Percentiles rank a stretch among this genome's conserved stretches.
Evolutionary conservation across 2,113 vertebrate genomes (phyloP).

Genomic region (Melospiza georgiana): DNA sequence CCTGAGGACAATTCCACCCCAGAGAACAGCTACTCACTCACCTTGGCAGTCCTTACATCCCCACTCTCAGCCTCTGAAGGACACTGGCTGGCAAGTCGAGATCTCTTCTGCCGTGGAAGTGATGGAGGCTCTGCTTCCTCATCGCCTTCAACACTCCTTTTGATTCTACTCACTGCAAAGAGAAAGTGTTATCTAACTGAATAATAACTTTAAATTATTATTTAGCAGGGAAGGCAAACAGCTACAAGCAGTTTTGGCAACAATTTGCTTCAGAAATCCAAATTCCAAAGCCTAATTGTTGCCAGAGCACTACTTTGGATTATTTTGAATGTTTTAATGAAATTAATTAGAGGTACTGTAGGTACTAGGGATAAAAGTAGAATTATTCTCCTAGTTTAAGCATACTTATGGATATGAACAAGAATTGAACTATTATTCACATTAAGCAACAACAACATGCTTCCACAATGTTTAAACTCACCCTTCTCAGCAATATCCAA

Average conservation of each 20-base stretch:
- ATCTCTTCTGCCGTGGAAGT: constrained; percentile 57
- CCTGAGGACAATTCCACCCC: not conserved
- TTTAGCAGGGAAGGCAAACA: not conserved
- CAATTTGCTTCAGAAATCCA: not conserved
- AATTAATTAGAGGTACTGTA: not conserved
- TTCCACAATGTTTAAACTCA: constrained; percentile 32
- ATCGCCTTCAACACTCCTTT: not conserved
- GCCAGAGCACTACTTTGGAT: not conserved
- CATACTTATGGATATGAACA: not conserved
- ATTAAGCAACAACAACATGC: fast-evolving
- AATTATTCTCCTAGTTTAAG: not conserved
- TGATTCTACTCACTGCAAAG: not conserved
- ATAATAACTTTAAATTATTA: not conserved
- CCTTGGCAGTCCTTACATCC: constrained; percentile 41
- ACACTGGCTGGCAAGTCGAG: not conserved
- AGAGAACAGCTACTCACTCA: constrained; percentile 57
- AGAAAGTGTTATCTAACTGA: not conserved
- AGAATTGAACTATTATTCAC: not conserved
- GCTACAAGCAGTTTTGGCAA: not conserved
- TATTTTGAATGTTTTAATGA: not conserved
- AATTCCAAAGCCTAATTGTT: not conserved
- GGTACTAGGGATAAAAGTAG: not conserved
- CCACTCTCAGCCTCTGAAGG: constrained; percentile 17
- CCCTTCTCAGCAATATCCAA: constrained; percentile 12
- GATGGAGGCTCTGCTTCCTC: not conserved